Conservation (phyloP, 1,140 invertebrate genomes). For the Zaprionus gabonicus region DNA sequence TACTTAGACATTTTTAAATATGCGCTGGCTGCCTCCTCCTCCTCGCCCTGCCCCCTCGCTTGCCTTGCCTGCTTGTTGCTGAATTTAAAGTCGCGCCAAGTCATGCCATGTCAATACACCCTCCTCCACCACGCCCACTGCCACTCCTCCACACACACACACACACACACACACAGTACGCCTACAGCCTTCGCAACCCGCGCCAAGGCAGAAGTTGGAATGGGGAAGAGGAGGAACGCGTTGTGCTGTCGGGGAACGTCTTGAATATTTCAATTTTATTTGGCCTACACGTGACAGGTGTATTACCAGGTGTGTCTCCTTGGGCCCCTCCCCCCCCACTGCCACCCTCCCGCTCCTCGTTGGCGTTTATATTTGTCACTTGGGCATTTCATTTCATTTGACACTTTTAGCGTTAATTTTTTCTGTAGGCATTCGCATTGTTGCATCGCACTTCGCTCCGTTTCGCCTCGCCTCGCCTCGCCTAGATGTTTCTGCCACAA, state of each 20-base stretch:
- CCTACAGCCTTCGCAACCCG: background rate
- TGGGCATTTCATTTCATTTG: slow-evolving; percentile 74
- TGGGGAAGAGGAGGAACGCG: background rate
- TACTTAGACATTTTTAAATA: slow-evolving; percentile 73
- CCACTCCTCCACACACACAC: background rate
- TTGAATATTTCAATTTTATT: slow-evolving; percentile 77
- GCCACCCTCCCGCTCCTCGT: background rate
- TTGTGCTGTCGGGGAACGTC: slow-evolving; percentile 8
- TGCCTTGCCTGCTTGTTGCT: slow-evolving; percentile 16
- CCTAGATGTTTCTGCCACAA: slow-evolving; percentile 1
- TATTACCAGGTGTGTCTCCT: slow-evolving; percentile 5
- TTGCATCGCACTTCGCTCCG: background rate
- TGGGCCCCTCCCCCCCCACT: background rate
- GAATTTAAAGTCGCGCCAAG: slow-evolving; percentile 62
- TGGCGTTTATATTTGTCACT: slow-evolving; percentile 68
- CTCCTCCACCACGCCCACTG: background rate
- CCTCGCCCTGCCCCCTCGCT: background rate
- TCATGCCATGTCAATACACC: slow-evolving; percentile 62
- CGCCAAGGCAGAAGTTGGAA: background rate
- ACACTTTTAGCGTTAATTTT: slow-evolving; percentile 50
- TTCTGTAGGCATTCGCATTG: slow-evolving; percentile 14
- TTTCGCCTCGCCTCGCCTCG: background rate
- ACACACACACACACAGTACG: background rate
- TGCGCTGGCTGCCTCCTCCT: background rate
- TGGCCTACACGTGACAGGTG: slow-evolving; percentile 72